These are phyloP conservation scores for Caenorhabditis sulstoni DNA, from an alignment of 2,888 invertebrate species.

Conservation along the genomic window DNA sequence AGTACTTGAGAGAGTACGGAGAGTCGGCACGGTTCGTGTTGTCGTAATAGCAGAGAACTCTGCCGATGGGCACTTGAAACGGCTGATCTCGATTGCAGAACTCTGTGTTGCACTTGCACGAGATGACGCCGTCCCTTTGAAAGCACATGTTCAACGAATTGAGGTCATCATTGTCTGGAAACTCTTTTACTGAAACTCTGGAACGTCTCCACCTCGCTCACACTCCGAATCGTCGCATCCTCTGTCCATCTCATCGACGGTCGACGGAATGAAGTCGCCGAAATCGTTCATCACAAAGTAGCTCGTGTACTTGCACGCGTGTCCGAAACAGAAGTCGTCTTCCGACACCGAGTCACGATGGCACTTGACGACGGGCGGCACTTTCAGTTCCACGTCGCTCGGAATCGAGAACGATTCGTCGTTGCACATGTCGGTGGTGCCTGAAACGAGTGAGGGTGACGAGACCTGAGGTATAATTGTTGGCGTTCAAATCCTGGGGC, in stretches of 20 bases:
- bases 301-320: slow-evolving; percentile 12
- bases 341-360: not conserved
- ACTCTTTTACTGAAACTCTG: no score
- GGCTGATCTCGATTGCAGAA: slow-evolving; percentile 19
- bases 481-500: no score
- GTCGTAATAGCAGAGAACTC: slow-evolving; percentile 15
- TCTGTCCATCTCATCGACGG: not conserved
- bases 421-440: slow-evolving; percentile 32
- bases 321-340: slow-evolving; percentile 39
- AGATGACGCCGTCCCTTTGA: not conserved
- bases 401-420: slow-evolving; percentile 21
- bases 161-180: slow-evolving; percentile 20
- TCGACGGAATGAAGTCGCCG: slow-evolving; percentile 11
- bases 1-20: slow-evolving; percentile 9
- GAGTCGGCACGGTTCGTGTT: not conserved
- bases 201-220: not conserved
- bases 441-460: slow-evolving; percentile 4
- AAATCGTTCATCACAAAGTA: slow-evolving; percentile 23
- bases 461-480: no score
- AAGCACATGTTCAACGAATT: slow-evolving; percentile 19
- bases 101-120: slow-evolving; percentile 20
- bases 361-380: slow-evolving; percentile 23
- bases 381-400: not conserved
- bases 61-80: slow-evolving; percentile 20
- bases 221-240: slow-evolving; percentile 21